Percentiles rank a stretch among this genome's conserved stretches.
These are phyloP conservation scores for Conopomorpha cramerella DNA, from an alignment of 1,140 invertebrate species.

Conservation along the genomic window DNA sequence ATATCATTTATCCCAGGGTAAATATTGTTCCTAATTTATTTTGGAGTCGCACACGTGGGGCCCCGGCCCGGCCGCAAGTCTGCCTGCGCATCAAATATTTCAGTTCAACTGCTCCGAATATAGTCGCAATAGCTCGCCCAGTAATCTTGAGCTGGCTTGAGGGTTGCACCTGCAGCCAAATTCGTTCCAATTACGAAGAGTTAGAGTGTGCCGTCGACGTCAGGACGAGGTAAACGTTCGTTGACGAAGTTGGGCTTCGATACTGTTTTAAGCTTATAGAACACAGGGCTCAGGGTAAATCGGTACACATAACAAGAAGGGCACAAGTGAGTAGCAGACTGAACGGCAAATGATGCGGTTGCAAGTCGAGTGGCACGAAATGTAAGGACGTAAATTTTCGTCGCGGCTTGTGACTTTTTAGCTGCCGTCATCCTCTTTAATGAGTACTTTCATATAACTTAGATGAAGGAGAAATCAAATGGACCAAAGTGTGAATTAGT, in stretches of 20 bases:
- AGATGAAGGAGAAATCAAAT: too few species aligned
- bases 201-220: constrained; percentile 47
- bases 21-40: constrained; percentile 62
- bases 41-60: constrained; percentile 41
- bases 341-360: constrained; percentile 55
- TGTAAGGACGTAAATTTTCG: constrained; percentile 45
- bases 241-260: too few species aligned
- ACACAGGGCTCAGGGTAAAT: too few species aligned
- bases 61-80: constrained; percentile 29
- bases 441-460: too few species aligned
- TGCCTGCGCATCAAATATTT: constrained; percentile 51
- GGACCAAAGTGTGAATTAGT: too few species aligned
- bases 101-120: constrained; percentile 36
- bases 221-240: too few species aligned
- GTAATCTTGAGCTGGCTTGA: constrained; percentile 55
- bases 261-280: too few species aligned
- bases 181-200: constrained; percentile 57
- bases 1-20: constrained; percentile 52
- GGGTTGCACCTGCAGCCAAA: constrained; percentile 57
- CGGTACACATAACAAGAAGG: too few species aligned
- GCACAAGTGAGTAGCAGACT: too few species aligned
- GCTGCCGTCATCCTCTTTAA: too few species aligned
- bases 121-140: constrained; percentile 44
- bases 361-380: constrained; percentile 27
- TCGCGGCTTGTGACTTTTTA: constrained; percentile 35